Evolutionary conservation across 2,888 invertebrate species (phyloP).

Genomic region (Cecidostiba fungosa): DNA sequence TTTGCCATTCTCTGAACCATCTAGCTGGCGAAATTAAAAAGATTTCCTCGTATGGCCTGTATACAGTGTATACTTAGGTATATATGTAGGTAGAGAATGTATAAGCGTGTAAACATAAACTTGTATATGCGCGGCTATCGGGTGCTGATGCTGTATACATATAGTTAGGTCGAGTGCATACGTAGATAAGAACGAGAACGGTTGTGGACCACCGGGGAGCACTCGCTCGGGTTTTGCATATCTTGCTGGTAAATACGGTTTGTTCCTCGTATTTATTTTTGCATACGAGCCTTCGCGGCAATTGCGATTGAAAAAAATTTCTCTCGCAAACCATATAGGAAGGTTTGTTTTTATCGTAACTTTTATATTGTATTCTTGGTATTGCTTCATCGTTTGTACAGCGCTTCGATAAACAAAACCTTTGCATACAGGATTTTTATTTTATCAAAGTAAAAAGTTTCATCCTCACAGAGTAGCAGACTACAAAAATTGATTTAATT

Average conservation of each 20-base stretch:
- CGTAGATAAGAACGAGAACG: constrained; percentile 46
- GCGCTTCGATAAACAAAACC: background rate
- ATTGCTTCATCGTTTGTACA: background rate
- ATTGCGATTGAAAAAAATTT: background rate
- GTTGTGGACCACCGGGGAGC: background rate
- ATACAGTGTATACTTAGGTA: background rate
- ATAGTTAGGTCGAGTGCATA: constrained; percentile 29
- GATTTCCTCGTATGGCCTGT: too few relatives aligned
- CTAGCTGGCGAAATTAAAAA: too few relatives aligned
- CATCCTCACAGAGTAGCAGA: background rate
- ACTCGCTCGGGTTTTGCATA: background rate
- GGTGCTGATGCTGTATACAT: constrained; percentile 37
- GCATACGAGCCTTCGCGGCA: background rate
- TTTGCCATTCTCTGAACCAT: too few relatives aligned
- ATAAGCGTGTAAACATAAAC: constrained; percentile 34
- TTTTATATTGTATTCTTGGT: background rate
- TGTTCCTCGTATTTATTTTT: background rate
- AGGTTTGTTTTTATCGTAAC: background rate
- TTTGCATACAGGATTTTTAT: background rate
- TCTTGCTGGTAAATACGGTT: background rate
- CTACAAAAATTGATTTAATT: background rate
- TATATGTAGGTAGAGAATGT: background rate
- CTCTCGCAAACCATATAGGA: background rate
- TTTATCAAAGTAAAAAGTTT: background rate
- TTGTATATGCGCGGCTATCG: background rate